Evolutionary conservation across 2,888 invertebrate species (phyloP).

Genomic region (Caenorhabditis wallacei): DNA sequence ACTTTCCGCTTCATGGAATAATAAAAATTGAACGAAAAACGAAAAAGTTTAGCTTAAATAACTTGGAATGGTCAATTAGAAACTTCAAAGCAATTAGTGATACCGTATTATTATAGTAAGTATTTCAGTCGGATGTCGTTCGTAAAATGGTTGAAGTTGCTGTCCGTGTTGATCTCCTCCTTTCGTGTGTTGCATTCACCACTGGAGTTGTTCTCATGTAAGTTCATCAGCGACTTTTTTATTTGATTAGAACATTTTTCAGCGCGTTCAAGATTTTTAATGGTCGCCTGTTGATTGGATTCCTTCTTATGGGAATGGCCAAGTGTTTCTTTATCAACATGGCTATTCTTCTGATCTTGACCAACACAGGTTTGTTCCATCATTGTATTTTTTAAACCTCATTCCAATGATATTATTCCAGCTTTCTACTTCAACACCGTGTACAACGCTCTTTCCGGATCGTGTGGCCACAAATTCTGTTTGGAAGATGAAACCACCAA

Average conservation of each 20-base stretch:
- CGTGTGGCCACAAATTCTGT: slow-evolving; percentile 14
- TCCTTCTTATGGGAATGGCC: slow-evolving; percentile 11
- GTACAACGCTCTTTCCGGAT: slow-evolving; percentile 3
- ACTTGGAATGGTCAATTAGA: too few species aligned
- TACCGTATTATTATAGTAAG: too few species aligned
- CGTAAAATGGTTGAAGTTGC: slow-evolving; percentile 18
- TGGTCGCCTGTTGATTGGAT: slow-evolving; percentile 21
- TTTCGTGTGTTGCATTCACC: slow-evolving; percentile 14
- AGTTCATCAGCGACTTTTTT: not conserved
- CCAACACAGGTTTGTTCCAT: not conserved
- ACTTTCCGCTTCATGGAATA: too few species aligned
- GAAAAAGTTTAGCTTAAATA: too few species aligned
- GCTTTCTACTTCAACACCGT: slow-evolving; percentile 20
- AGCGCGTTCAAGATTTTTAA: slow-evolving; percentile 29
- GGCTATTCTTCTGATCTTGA: slow-evolving; percentile 21
- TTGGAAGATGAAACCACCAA: slow-evolving; percentile 13
- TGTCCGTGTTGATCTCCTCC: slow-evolving; percentile 31
- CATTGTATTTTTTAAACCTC: too few species aligned
- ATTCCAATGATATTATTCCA: too few species aligned
- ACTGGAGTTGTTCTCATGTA: slow-evolving; percentile 24
- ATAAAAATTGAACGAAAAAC: too few species aligned
- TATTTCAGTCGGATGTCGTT: slow-evolving; percentile 4
- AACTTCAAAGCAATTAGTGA: too few species aligned
- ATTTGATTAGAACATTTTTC: slow-evolving; percentile 2
- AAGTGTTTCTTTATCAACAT: slow-evolving; percentile 14